A percentile compares a stretch with the other conserved stretches of the same genome.
These are phyloP conservation scores for Elgaria multicarinata DNA, from an alignment of 2,113 vertebrate genomes.

Conservation along the genomic window DNA sequence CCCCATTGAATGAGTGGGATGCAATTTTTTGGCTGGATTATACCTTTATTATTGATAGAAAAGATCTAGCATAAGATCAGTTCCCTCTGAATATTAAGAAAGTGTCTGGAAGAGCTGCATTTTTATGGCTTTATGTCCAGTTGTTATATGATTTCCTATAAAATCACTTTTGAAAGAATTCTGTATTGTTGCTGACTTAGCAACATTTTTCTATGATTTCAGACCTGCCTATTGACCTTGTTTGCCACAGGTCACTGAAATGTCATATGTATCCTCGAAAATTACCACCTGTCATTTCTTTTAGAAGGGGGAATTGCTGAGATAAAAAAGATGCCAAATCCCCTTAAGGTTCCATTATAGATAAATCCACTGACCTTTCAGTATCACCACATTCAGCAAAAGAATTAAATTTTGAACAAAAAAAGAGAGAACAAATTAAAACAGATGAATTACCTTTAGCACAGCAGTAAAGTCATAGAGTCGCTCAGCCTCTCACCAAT, in stretches of 20 bases:
- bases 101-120: neutral
- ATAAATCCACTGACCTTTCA: conserved; percentile 34
- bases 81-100: neutral
- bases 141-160: neutral
- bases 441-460: neutral
- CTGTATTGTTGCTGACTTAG: neutral
- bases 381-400: conserved; percentile 2
- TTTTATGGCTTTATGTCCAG: neutral
- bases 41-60: neutral
- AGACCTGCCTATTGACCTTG: conserved; percentile 8
- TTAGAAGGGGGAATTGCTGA: conserved; percentile 15
- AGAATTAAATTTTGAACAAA: neutral
- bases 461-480: neutral
- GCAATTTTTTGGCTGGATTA: neutral
- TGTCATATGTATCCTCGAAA: conserved; percentile 18
- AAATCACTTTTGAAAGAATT: conserved; percentile 2
- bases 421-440: conserved; percentile 5
- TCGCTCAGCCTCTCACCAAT: neutral
- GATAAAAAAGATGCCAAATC: conserved; percentile 24
- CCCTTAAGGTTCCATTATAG: conserved; percentile 32
- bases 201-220: neutral
- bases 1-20: neutral
- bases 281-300: conserved; percentile 34
- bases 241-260: conserved; percentile 33
- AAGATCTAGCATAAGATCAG: neutral